These are phyloP conservation scores for Hystrix brachyura DNA, from an alignment of 2,113 vertebrate species.

Conservation along the genomic window DNA sequence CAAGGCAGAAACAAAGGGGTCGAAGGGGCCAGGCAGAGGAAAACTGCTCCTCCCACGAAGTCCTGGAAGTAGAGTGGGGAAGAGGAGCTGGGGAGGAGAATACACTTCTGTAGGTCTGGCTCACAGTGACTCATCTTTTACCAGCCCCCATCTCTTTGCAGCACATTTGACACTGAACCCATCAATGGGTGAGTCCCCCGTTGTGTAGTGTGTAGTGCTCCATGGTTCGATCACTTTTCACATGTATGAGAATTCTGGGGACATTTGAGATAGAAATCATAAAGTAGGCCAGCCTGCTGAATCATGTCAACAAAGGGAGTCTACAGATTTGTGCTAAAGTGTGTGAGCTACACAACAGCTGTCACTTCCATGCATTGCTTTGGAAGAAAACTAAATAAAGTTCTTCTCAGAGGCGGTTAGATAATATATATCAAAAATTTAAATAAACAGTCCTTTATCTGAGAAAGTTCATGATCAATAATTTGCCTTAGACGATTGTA, in stretches of 20 bases:
- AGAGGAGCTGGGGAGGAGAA: background rate
- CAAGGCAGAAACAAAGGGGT: background rate
- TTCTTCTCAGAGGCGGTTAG: background rate
- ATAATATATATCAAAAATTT: conserved; percentile 5
- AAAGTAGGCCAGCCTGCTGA: background rate
- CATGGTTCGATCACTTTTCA: background rate
- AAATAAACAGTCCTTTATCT: background rate
- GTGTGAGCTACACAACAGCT: background rate
- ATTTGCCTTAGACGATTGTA: background rate
- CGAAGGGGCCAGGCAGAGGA: background rate
- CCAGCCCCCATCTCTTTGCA: background rate
- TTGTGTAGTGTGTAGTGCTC: background rate
- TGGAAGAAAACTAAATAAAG: background rate
- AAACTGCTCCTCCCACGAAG: background rate
- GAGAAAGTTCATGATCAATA: background rate
- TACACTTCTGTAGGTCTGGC: background rate
- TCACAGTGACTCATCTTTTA: background rate
- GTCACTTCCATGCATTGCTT: background rate
- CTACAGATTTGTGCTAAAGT: background rate
- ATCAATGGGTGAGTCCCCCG: background rate
- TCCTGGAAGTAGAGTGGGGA: background rate
- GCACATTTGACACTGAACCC: background rate
- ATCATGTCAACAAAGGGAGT: background rate
- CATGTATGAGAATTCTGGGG: background rate
- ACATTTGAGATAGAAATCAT: background rate